These are phyloP conservation scores for Clarias magur DNA, from an alignment of 2,113 vertebrate genomes.

Conservation along the genomic window DNA sequence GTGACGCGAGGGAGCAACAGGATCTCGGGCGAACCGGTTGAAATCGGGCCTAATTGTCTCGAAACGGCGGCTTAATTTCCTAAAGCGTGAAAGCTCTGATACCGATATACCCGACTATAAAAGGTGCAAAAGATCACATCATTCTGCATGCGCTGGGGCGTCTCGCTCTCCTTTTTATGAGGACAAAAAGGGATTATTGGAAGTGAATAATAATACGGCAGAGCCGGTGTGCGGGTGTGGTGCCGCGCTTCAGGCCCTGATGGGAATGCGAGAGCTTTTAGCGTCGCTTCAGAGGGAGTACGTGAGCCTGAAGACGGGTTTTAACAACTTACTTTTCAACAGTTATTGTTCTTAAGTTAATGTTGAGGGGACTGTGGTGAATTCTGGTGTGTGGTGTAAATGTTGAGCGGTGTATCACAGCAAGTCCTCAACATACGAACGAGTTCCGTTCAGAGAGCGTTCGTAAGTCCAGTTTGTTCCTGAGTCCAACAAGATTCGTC, in stretches of 20 bases:
- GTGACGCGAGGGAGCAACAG: background rate
- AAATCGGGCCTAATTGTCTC: background rate
- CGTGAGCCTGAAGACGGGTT: background rate
- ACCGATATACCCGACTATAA: slow-evolving; percentile 27
- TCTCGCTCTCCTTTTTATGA: slow-evolving; percentile 14
- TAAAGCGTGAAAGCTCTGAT: slow-evolving; percentile 7
- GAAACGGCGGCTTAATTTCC: slow-evolving; percentile 7
- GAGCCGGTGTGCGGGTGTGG: background rate
- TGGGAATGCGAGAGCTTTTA: background rate
- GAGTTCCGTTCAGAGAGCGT: too few relatives aligned
- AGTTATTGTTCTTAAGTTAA: background rate
- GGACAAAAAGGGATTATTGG: slow-evolving; percentile 32
- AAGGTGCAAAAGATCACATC: slow-evolving; percentile 35
- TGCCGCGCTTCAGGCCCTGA: background rate
- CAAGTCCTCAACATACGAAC: too few relatives aligned
- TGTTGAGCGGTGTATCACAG: too few relatives aligned
- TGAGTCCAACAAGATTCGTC: too few relatives aligned
- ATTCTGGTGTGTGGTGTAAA: too few relatives aligned
- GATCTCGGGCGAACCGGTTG: background rate
- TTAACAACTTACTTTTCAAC: background rate
- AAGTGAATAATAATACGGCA: slow-evolving; percentile 10
- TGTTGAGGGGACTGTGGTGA: background rate
- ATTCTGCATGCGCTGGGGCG: slow-evolving; percentile 26
- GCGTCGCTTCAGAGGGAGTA: too few relatives aligned
- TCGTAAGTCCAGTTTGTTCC: too few relatives aligned